Evolutionary conservation across 53 echinoderm and acorn worm genomes (phyloP).

Genomic region (Arbacia lixula): DNA sequence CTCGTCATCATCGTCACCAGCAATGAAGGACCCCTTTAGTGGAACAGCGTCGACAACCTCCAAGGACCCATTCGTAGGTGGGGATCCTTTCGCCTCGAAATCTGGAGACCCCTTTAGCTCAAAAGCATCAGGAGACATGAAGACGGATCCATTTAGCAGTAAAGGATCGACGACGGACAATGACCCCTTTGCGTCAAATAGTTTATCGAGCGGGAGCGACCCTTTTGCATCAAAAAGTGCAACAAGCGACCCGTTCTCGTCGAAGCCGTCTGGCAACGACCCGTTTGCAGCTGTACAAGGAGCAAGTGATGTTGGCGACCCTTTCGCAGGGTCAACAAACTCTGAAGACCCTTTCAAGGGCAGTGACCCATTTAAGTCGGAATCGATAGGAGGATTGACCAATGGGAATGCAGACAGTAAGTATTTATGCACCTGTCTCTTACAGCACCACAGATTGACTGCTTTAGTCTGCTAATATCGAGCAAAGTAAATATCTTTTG

Average conservation of each 20-base stretch:
- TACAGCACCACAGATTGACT: too few species aligned
- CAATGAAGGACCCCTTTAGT: slow-evolving; percentile 59
- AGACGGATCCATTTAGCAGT: slow-evolving; percentile 71
- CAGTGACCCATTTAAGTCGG: slow-evolving; percentile 67
- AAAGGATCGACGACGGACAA: slow-evolving; percentile 24
- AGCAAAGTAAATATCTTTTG: too few species aligned
- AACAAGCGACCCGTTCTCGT: slow-evolving; percentile 35
- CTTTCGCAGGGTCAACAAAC: slow-evolving; percentile 41
- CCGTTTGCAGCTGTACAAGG: slow-evolving; percentile 12
- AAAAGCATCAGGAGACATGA: slow-evolving; percentile 48
- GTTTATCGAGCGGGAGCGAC: slow-evolving; percentile 2
- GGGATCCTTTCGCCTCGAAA: slow-evolving; percentile 57
- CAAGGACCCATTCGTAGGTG: slow-evolving; percentile 62
- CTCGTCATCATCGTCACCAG: slow-evolving; percentile 16
- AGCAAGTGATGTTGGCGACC: slow-evolving; percentile 25
- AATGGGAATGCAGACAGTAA: slow-evolving; percentile 72
- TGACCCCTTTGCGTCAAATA: slow-evolving; percentile 63
- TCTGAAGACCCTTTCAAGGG: slow-evolving; percentile 71
- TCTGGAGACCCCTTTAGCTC: slow-evolving; percentile 75
- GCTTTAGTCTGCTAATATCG: too few species aligned
- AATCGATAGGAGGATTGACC: slow-evolving; percentile 56
- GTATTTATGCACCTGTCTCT: too few species aligned
- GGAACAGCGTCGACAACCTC: slow-evolving; percentile 42
- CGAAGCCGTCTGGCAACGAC: slow-evolving; percentile 14
- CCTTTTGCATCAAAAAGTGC: slow-evolving; percentile 19